Conservation (phyloP, 2,797 vertebrate species). For the Phoebastria nigripes region DNA sequence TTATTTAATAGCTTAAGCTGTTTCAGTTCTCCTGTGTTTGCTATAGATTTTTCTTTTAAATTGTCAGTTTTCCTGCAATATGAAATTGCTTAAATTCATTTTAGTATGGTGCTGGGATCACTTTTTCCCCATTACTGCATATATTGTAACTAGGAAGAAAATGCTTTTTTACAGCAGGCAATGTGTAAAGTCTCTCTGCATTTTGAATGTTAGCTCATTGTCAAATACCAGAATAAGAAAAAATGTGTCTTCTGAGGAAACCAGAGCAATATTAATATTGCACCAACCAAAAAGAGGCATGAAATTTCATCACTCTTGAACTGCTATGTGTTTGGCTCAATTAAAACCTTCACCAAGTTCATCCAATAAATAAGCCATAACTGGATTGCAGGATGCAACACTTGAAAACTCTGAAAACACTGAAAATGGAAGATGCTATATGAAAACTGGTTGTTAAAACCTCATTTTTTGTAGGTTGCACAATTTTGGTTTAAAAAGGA, state of each 20-base stretch:
- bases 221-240: neutral
- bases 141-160: constrained; percentile 23
- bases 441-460: neutral
- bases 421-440: neutral
- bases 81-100: constrained; percentile 18
- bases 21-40: constrained; percentile 15
- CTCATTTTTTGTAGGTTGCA: neutral
- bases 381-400: neutral
- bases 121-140: neutral
- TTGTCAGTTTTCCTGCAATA: neutral
- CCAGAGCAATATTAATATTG: neutral
- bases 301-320: neutral
- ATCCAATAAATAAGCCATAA: neutral
- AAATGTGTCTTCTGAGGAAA: neutral
- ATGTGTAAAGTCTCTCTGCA: neutral
- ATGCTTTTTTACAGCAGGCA: neutral
- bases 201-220: neutral
- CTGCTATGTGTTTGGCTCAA: neutral
- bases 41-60: constrained; percentile 38
- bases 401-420: neutral
- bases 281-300: neutral
- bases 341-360: neutral
- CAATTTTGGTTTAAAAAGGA: neutral
- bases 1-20: neutral
- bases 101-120: neutral